Evolutionary conservation across 2,888 invertebrate genomes (phyloP), one percentile per base, ranked within the genome.

Genomic region (Eupithecia pulchellata): DNA sequence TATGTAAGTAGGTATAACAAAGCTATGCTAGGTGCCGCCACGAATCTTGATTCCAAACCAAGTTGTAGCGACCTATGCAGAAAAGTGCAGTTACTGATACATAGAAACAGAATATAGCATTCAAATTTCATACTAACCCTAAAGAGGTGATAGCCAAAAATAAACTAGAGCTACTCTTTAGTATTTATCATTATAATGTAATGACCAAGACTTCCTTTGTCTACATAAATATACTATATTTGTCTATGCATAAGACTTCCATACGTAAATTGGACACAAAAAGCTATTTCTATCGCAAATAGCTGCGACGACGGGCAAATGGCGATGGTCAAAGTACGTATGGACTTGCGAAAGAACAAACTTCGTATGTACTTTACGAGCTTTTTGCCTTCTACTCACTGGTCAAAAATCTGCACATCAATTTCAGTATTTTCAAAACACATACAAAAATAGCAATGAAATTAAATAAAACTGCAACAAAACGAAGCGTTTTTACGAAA

Each of bases 241-340:
- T 8, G 20, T 3, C 2, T 8, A n/a, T 2, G 4, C 5, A 6
- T 39, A 39, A 39, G n/a, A 42, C 47, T 47, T 20, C 9, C 9
- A 9, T 20, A 20, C 9, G 3, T 47, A 47, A 20, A 27, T 27
- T 25, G 27, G 14, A 55, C 6, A 55, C 2, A 55, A 55, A 25
- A 14, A 27, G 27, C 13, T 27, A 27, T 27, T 55, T 30, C 25
- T 29, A n/a, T 29, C 13, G n/a, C 27, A 4, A 32, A 29, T 57
- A 29, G 29, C 32, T 61, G 32, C 20, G 61, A 61, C 20, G 30
- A 52, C 52, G 52, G 32, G 20, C 61, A 25, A 61, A 61, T 61
- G 61, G 61, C 61, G 61, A 13, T 34, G 34, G 20, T 52, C 52
- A 5, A 52, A 52, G 52, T 4, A 20, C 20, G 47, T 52, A 52